Conservation (phyloP, 1,140 invertebrate genomes). For the Conus betulinus region DNA sequence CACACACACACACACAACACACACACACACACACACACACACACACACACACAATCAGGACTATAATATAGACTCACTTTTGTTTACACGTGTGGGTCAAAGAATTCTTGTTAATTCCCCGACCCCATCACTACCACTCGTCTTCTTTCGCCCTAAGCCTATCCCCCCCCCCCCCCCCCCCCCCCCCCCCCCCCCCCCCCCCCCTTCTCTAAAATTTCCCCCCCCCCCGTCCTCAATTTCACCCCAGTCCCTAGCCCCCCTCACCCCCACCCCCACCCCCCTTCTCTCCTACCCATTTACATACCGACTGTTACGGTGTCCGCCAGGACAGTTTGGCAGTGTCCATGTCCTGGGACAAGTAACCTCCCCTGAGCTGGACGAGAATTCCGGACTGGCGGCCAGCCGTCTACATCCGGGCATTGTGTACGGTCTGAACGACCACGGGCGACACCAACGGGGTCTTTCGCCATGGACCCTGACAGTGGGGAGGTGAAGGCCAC, state of each 20-base stretch:
- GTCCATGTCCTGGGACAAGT: constrained; percentile 35
- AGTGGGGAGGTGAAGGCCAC: constrained; percentile 44
- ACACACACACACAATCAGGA: too few species aligned
- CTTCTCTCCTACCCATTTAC: not conserved
- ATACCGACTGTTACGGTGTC: not conserved
- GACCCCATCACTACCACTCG: too few species aligned
- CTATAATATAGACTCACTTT: too few species aligned
- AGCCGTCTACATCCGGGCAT: constrained; percentile 55
- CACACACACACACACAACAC: too few species aligned
- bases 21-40: too few species aligned
- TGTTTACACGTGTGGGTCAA: too few species aligned
- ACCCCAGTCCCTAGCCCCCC: not conserved
- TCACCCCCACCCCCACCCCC: not conserved
- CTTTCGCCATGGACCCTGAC: constrained; percentile 47
- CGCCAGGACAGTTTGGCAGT: constrained; percentile 29
- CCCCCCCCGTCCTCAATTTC: not conserved
- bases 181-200: not conserved
- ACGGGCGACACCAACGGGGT: constrained; percentile 44
- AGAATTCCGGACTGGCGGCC: constrained; percentile 61
- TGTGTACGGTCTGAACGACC: constrained; percentile 62
- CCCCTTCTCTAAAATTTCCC: too few species aligned
- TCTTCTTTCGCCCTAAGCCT: too few species aligned
- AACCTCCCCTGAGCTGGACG: constrained; percentile 35
- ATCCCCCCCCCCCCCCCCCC: too few species aligned
- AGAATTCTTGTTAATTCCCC: too few species aligned